Base-by-base conservation (phyloP, 2,113 vertebrate genomes). In the Chaetura pelagica region DNA sequence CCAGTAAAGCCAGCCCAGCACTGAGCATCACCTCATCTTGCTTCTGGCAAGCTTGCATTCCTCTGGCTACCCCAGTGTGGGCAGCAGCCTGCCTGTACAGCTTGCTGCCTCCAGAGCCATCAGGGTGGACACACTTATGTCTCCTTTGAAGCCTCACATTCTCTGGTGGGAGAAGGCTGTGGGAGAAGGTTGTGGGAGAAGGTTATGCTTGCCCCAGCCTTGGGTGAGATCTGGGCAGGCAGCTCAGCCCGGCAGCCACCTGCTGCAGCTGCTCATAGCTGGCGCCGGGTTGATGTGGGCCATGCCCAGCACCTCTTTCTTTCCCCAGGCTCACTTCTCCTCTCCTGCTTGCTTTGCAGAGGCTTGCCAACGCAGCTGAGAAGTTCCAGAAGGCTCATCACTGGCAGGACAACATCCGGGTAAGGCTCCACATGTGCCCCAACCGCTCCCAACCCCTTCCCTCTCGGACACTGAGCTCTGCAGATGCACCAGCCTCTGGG, bases 391-490 rank as follows among this genome's bases (percentile, higher is more conserved):
- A 98, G 95, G 98, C 98, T 92, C 99, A 99, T 59, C 98, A 96
- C 89, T 99, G 99, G 99, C 98, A 99, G 96, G 99, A 99, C 80
- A 98, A 98, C 94, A 99, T 99, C 95, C 98, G 98, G 98, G 99
- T 99, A 99, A 98, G 99, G 62, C 75, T 93, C 74, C 0, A 0
- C 0, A 1, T 0, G 0, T 1, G 0, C 10, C 30, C 16, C 9
- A 0, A 13, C 54, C 0, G 0, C 35, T 61, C 9, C 6, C 16
- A 6, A 1, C 30, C 24, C 23, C 24, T 57, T 48, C n/a, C 30
- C 62, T 76, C 19, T 71, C 6, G 44, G 59, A 11, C 2, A 0
- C 42, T 30, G 44, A 49, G 52, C 34, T 64, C 57, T 5, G 1
- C 0, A 0, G 29, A 30, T 27, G 15, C 58, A 30, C 26, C 3